Base-by-base conservation (phyloP, 2,113 vertebrate species). In the Zosterops lateralis region DNA sequence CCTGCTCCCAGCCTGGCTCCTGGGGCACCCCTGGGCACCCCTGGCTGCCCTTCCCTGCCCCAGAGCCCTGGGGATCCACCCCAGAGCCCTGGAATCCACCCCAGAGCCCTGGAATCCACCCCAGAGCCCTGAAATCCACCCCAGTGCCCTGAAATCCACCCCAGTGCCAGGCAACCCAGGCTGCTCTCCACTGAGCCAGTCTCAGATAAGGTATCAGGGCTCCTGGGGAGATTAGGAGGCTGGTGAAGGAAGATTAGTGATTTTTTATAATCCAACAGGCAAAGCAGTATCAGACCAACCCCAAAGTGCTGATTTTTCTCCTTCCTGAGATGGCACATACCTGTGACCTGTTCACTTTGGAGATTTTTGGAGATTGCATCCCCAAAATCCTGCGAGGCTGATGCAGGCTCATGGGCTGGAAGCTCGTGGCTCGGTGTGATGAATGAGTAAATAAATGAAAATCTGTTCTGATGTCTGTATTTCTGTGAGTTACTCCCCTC, bases 381-480 rank as follows among this genome's bases (percentile, higher is more conserved):
- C 77, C 94, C 70, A 4, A 81, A 85, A 68, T 84, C 68, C 72
- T 51, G 68, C 82, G 3, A 62, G 66, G 62, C 81, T 77, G 11
- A 38, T 2, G 58, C 54, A 42, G 90, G 18, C 51, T 36, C 21
- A 14, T 74, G 78, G 51, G 32, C 79, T n/a, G 4, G 1, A 50
- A 73, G 84, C 62, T 34, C 65, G 73, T 73, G 92, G 32, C 73
- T 93, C 29, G 0, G 50, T 58, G 68, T 79, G 84, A 92, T 83
- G 60, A 74, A 92, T 29, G 89, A 34, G 81, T 67, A 73, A 87
- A 77, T 80, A 89, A 90, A 83, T 47, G 74, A 76, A 70, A 89
- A 85, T 71, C 70, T 85, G 72, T 58, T 94, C 90, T 93, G 89
- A 91, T 84, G 78, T 94, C 93, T 94, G 87, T 89, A 67, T 95